Base-by-base conservation (phyloP, 2,113 vertebrate species). In the Oryzias javanicus region DNA sequence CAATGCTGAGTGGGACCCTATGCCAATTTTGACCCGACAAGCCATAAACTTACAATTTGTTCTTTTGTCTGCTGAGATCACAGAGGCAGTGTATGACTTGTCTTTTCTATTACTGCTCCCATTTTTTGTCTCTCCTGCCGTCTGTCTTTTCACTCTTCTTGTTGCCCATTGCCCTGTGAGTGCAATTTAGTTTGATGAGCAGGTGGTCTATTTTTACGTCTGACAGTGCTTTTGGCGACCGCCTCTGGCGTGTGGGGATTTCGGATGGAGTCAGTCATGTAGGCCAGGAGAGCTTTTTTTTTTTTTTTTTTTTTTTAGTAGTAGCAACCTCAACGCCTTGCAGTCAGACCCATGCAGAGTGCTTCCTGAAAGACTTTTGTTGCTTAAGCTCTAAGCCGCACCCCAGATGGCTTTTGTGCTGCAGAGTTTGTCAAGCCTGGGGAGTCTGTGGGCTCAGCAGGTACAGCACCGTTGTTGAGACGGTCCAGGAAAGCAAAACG, bases 151-250 rank as follows among this genome's bases (percentile, higher is more conserved):
- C 75, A 81, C 68, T 83, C 62, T 65, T 61, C 75, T 55, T 70
- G 29, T 74, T 67, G 49, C 45, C 52, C 44, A 35, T 66, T 70
- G 70, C 74, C 55, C 61, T 73, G 67, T 55, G 76, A 83, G 77
- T 84, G 83, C 80, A 90, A 88, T 88, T 89, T 86, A 88, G 78
- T 89, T 85, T 81, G 85, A 84, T 69, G 79, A 89, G 85, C 89
- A 90, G 89, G 88, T 91, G 89, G 87, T 86, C 85, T 81, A 79
- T 82, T 63, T 57, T 57, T 81, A 81, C 79, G 24, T 75, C 74
- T 70, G 79, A 58, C 84, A 76, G 79, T 74, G 69, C 70, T 75
- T 82, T 65, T 81, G 83, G 81, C 81, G 81, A 75, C 76, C 78
- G 82, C 75, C 82, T 80, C 74, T 83, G 80, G 74, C 64, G 80